phyloP scores from a whole-genome alignment of 2,888 invertebrate genomes.

The Rhodophaea formosa region DNA sequence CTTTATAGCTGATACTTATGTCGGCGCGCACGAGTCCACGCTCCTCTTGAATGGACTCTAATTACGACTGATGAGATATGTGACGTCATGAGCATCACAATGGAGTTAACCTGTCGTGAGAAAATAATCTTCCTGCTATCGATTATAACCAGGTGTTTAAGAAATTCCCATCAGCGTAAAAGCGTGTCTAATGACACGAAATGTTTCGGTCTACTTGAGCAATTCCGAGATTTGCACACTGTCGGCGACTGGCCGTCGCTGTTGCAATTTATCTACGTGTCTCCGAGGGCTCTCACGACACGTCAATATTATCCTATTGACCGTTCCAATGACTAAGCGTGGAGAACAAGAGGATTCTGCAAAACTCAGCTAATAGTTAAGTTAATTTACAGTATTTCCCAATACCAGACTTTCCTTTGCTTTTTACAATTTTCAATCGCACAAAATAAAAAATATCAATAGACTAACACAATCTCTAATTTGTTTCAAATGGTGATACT shows the following conservation, averaged over 20 bases:
- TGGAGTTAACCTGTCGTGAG: constrained; percentile 53
- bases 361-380: neutral
- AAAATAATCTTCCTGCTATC: constrained; percentile 48
- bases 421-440: neutral
- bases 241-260: constrained; percentile 59
- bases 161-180: constrained; percentile 46
- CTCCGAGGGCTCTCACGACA: constrained; percentile 43
- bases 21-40: constrained; percentile 58
- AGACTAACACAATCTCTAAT: neutral
- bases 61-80: constrained; percentile 59
- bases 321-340: constrained; percentile 8
- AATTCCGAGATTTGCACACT: constrained; percentile 51
- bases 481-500: constrained; percentile 4
- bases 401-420: neutral
- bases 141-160: constrained; percentile 41
- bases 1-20: constrained; percentile 48
- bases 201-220: constrained; percentile 51
- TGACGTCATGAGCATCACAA: constrained; percentile 45
- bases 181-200: constrained; percentile 56
- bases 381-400: neutral
- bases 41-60: constrained; percentile 60
- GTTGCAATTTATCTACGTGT: constrained; percentile 54
- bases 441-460: neutral
- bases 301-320: constrained; percentile 26
- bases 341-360: constrained; percentile 1